Base-by-base conservation (phyloP, 2,113 vertebrate genomes). In the Tragelaphus strepsiceros region DNA sequence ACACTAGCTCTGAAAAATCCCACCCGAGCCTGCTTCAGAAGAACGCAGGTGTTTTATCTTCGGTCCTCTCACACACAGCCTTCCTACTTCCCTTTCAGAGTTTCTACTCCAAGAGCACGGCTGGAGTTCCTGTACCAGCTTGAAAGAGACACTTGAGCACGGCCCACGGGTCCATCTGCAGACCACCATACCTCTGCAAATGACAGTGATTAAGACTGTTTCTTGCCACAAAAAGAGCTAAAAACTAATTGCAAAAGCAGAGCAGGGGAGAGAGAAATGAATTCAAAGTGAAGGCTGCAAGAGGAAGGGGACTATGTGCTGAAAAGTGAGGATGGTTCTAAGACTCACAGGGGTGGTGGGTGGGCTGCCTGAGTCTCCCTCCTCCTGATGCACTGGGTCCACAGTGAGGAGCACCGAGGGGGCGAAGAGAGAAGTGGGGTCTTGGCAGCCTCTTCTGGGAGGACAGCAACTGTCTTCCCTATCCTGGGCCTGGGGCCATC, bases 341-440 rank as follows among this genome's bases (percentile, higher is more conserved):
- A 6, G 39, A 9, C 17, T 7, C 12, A 1, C 5, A 0, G 14
- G 8, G 28, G 19, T 22, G 7, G 24, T 2, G 24, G 32, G 6
- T 2, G 0, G 46, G 35, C 53, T 32, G 59, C n/a, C 77, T 19
- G 12, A 6, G 22, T n/a, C 49, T 7, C 1, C 46, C n/a, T n/a
- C 30, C 5, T 21, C 46, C 62, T 77, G 49, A 54, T 3, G 32
- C 16, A 17, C 16, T 4, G n/a, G 43, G 21, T 17, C 59, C 24
- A 35, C n/a, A 6, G 0, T 28, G 5, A 30, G 51, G 58, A 80
- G 28, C 3, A 22, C 67, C 0, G 0, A 67, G 53, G n/a, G 58
- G 54, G 21, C 3, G 81, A 35, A 2, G 9, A 71, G 88, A 54
- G 32, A 87, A 22, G 32, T 1, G 26, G 67, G 30, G 95, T 24